Base-by-base conservation (phyloP, 2,797 vertebrate species). In the Otolemur crassicaudatus region DNA sequence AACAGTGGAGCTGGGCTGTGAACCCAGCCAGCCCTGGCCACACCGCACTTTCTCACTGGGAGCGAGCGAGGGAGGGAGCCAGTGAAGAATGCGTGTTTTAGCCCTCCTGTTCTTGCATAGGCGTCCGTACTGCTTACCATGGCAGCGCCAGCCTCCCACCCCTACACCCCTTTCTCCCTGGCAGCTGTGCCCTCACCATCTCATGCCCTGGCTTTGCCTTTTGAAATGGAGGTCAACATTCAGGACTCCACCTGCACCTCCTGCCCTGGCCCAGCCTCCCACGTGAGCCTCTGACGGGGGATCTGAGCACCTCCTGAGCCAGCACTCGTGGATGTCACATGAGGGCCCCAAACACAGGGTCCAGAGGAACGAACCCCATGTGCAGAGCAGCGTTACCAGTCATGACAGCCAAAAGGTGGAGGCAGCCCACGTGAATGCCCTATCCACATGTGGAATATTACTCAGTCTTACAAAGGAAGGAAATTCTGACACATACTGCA, bases 371-470 rank as follows among this genome's bases (percentile, higher is more conserved):
- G 63, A n/a, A 9, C 0, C 25, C 25, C 3, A 0, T 1, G 16
- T 43, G 46, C 7, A 0, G 2, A 1, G 40, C 29, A 29, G 72
- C 10, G 0, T 2, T 16, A 27, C 2, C 3, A 12, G 12, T 49
- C 25, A 16, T 13, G 3, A 0, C 0, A 27, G 46, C 77, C 7
- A 17, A 37, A 34, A 37, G 3, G 7, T 1, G 2, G 16, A 31
- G 7, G 5, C 3, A 7, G 9, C 58, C 46, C 56, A 2, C 22
- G 27, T 27, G 29, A 16, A 31, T 9, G 25, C 34, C 20, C 0
- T 1, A 0, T 23, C 3, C 37, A 0, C 3, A 0, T 2, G 0
- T 0, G 37, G 58, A 46, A 27, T 34, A 13, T 43, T 13, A 67
- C 2, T 10, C 58, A 10, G 61, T 61, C n/a, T 19, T 10, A 7